Evolutionary conservation across 2,888 invertebrate genomes (phyloP), one percentile per base, ranked within the genome.

Genomic region (Cacoxenus indagator): DNA sequence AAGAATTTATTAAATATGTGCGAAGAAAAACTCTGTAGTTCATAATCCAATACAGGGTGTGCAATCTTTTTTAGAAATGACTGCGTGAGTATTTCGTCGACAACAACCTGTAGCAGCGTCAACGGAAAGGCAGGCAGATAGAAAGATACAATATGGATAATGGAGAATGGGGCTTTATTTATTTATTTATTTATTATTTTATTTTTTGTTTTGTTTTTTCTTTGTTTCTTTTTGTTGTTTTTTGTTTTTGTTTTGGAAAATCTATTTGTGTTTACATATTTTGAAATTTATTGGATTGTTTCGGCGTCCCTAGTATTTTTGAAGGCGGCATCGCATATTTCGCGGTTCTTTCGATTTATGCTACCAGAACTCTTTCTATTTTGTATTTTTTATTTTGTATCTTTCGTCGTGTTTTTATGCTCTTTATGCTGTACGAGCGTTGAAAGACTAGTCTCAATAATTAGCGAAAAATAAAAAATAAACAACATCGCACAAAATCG

Each of bases 401-500:
- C 76, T 79, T 74, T 78, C 75, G 24, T 19, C 64, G 43, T 62
- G 62, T 67, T 26, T 26, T 37, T 55, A 22, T 29, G 77, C 81
- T 82, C 81, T 80, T 82, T 80, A 81, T 80, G 73, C 71, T 72
- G 62, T 66, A 69, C 71, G 70, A 76, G 81, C 81, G 80, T 82
- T 78, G 79, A 80, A 82, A 82, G 75, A 62, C 74, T 68, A 62
- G 68, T 68, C 67, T 72, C 68, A 73, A 73, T 80, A 76, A 83
- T 80, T 81, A 74, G 70, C 55, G 68, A 62, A 73, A 73, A 67
- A 46, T 62, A 57, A 62, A 48, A 71, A 24, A 55, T 27, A 27
- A 55, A 26, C n/a, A n/a, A n/a, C n/a, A 19, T 27, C 6, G 55
- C 24, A 24, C 24, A 55, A 55, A 11, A n/a, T 55, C 11, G 26